Conservation (phyloP, 2,797 vertebrate genomes). For the Chaenodraco wilsoni region DNA sequence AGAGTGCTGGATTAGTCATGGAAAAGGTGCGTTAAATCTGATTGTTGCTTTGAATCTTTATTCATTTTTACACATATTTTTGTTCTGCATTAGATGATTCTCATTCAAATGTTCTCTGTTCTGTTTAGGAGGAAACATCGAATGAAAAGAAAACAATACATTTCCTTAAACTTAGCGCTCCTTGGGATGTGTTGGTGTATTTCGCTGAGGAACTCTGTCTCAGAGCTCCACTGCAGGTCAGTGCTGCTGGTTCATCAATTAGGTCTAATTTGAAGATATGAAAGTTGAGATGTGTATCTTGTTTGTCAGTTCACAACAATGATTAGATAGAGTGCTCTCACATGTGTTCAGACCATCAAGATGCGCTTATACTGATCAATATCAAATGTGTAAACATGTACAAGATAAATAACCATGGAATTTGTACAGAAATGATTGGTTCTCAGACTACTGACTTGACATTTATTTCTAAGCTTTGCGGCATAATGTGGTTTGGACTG, state of each 20-base stretch:
- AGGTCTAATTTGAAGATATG: not conserved
- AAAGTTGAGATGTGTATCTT: not conserved
- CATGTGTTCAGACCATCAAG: not conserved
- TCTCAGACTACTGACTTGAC: not conserved
- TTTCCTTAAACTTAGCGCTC: slow-evolving; percentile 84
- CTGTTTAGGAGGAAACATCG: slow-evolving; percentile 79
- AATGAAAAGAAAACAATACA: slow-evolving; percentile 83
- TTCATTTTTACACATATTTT: not conserved
- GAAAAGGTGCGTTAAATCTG: slow-evolving; percentile 78
- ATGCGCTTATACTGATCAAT: not conserved
- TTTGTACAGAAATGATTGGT: not conserved
- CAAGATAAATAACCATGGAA: not conserved
- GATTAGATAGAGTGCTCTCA: not conserved
- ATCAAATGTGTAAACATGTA: not conserved
- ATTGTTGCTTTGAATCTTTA: not conserved
- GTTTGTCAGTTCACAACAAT: not conserved
- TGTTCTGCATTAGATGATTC: too few relatives aligned
- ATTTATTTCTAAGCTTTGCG: not conserved
- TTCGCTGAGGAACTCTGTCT: slow-evolving; percentile 85
- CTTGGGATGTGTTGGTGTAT: slow-evolving; percentile 83
- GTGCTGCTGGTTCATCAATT: slow-evolving; percentile 2
- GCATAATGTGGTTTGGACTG: too few relatives aligned
- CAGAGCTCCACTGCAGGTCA: slow-evolving; percentile 83
- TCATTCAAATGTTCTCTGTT: not conserved
- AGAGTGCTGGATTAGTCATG: slow-evolving; percentile 77